phyloP scores from a whole-genome alignment of 2,888 invertebrate genomes.

The Drepanosiphum platanoidis region DNA sequence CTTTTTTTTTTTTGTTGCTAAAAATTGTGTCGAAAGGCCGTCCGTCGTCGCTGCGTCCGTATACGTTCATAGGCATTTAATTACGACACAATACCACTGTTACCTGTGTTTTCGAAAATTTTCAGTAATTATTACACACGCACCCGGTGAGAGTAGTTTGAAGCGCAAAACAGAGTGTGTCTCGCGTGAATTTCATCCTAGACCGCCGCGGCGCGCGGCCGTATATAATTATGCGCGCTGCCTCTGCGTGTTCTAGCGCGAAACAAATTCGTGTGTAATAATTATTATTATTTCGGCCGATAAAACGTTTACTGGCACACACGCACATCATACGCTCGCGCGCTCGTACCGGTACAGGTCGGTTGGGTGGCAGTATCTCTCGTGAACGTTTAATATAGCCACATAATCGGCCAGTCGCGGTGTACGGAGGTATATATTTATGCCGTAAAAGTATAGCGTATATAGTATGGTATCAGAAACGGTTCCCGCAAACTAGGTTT shows the following conservation, averaged over 20 bases:
- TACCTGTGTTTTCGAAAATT: conserved; percentile 15
- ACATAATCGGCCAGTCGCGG: neutral
- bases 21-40: neutral
- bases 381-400: conserved; percentile 5
- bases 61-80: neutral
- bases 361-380: conserved; percentile 24
- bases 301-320: conserved; percentile 30
- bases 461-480: neutral
- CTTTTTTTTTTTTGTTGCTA: neutral
- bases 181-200: conserved; percentile 47
- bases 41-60: neutral
- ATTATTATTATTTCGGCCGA: conserved; percentile 38
- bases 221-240: conserved; percentile 21
- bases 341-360: neutral
- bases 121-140: conserved; percentile 35
- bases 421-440: neutral
- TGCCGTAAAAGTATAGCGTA: neutral
- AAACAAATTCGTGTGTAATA: conserved; percentile 10
- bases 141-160: neutral
- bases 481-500: conserved; percentile 41
- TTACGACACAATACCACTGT: conserved; percentile 4
- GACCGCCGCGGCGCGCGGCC: neutral
- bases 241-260: conserved; percentile 40
- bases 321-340: neutral
- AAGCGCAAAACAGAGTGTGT: conserved; percentile 6